phyloP scores from a whole-genome alignment of 2,797 vertebrate species.

The Sylvilagus floridanus region DNA sequence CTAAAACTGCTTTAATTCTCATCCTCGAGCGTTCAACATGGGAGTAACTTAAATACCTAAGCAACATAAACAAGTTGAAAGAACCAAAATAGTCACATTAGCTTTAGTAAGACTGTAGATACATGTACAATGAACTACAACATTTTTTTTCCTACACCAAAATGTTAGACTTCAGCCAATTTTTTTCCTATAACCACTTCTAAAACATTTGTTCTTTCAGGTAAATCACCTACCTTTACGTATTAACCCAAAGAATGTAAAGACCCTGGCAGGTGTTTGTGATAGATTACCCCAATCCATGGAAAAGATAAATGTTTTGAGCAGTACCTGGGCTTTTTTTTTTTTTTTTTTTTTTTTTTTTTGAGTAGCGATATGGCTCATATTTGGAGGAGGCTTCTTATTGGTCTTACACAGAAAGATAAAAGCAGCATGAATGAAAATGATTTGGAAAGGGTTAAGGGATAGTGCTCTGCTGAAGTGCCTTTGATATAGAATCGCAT shows the following conservation, averaged over 20 bases:
- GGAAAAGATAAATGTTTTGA: slow-evolving; percentile 29
- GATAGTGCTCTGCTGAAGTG: slow-evolving; percentile 85
- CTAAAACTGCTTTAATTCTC: slow-evolving; percentile 35
- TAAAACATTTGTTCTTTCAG: slow-evolving; percentile 19
- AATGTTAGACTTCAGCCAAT: slow-evolving; percentile 53
- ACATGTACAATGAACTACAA: background rate
- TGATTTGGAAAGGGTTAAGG: slow-evolving; percentile 66
- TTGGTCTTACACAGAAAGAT: slow-evolving; percentile 46
- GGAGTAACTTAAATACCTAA: background rate
- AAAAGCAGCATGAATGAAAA: slow-evolving; percentile 28
- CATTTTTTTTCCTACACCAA: background rate
- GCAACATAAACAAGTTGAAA: slow-evolving; percentile 4
- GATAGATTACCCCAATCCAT: background rate
- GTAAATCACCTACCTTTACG: slow-evolving; percentile 23
- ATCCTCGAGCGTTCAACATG: background rate
- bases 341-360: background rate
- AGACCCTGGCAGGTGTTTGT: slow-evolving; percentile 42
- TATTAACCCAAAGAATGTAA: slow-evolving; percentile 69
- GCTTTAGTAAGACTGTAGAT: slow-evolving; percentile 43
- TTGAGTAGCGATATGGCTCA: background rate
- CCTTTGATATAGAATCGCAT: slow-evolving; percentile 84
- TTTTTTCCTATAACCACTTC: slow-evolving; percentile 41
- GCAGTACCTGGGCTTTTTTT: background rate
- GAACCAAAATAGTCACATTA: slow-evolving; percentile 31
- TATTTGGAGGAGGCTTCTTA: slow-evolving; percentile 46